Percentiles rank a stretch among this genome's conserved stretches.
Evolutionary conservation across 2,113 vertebrate genomes (phyloP).

Genomic region (Pachypanchax playfairii): DNA sequence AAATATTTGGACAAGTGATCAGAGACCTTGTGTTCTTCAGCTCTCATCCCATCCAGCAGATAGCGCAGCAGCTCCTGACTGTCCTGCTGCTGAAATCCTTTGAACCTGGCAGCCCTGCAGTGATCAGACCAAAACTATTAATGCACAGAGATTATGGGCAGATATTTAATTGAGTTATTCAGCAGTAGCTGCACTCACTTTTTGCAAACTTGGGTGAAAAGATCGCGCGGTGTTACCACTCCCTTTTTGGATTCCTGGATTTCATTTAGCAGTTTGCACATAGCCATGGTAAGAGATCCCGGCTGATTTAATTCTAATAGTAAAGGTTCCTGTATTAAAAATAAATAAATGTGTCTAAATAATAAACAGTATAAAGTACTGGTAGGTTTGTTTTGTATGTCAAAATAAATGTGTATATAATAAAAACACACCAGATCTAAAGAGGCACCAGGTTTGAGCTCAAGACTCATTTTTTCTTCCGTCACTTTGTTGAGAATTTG

Average conservation of each 20-base stretch:
- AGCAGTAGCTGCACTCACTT: conserved; percentile 82
- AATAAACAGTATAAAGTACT: not conserved
- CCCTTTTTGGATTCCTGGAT: conserved; percentile 89
- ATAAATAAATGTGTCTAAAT: not conserved
- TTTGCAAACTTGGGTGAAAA: conserved; percentile 97
- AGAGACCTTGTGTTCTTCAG: conserved; percentile 90
- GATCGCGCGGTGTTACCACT: conserved; percentile 88
- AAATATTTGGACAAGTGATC: not conserved
- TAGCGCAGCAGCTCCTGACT: conserved; percentile 97
- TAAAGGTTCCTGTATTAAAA: conserved; percentile 81
- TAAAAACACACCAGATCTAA: conserved; percentile 67
- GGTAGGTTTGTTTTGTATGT: no score
- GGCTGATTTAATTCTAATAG: conserved; percentile 84
- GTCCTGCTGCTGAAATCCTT: conserved; percentile 98
- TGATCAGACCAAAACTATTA: not conserved
- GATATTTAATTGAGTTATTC: not conserved
- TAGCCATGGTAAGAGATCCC: conserved; percentile 89
- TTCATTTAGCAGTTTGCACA: conserved; percentile 91
- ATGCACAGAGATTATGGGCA: not conserved
- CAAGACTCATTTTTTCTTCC: conserved; percentile 80
- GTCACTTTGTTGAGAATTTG: conserved; percentile 85
- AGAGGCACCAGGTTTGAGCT: conserved; percentile 76
- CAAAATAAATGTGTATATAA: not conserved
- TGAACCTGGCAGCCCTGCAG: conserved; percentile 90
- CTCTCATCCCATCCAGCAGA: conserved; percentile 93